A percentile compares a stretch with the other conserved stretches of the same genome.
Evolutionary conservation across 2,888 invertebrate genomes (phyloP).

Genomic region (Coleophora deauratella): DNA sequence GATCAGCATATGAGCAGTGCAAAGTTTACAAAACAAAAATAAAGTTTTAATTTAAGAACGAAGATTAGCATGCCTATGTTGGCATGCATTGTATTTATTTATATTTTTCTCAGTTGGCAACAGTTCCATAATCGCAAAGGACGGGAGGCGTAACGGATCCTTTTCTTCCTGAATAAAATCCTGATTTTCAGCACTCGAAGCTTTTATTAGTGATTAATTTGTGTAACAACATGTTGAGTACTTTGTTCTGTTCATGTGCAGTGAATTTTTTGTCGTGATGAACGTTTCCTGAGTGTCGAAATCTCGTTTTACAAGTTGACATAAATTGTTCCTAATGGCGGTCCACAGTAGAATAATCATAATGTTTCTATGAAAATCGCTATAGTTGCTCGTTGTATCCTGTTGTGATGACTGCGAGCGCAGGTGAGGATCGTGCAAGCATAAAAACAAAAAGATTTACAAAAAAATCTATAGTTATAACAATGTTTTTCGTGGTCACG

Average conservation of each 20-base stretch:
- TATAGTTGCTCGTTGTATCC: slow-evolving; percentile 27
- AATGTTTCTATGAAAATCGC: slow-evolving; percentile 52
- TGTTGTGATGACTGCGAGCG: slow-evolving; percentile 42
- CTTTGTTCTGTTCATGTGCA: slow-evolving; percentile 28
- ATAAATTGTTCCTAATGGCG: slow-evolving; percentile 52
- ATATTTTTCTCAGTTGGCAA: slow-evolving; percentile 43
- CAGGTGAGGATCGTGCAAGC: slow-evolving; percentile 33
- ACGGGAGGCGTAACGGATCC: slow-evolving; percentile 41
- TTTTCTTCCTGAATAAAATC: slow-evolving; percentile 32
- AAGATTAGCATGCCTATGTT: slow-evolving; percentile 4
- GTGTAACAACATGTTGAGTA: slow-evolving; percentile 33
- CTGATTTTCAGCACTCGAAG: slow-evolving; percentile 36
- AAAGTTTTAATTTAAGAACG: not conserved
- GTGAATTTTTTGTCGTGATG: slow-evolving; percentile 15
- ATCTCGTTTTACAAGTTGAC: slow-evolving; percentile 41
- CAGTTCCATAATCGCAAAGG: slow-evolving; percentile 37
- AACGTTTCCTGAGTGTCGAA: slow-evolving; percentile 30
- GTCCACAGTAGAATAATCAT: slow-evolving; percentile 28
- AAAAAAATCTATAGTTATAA: no score
- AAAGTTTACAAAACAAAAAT: no score
- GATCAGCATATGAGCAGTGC: no score
- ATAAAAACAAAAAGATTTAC: no score
- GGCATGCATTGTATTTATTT: slow-evolving; percentile 41
- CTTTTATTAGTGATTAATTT: slow-evolving; percentile 49
- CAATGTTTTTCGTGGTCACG: no score